A percentile compares a stretch with the other conserved stretches of the same genome.
Evolutionary conservation across 2,888 invertebrate genomes (phyloP).

Genomic region (Erynnis tages): DNA sequence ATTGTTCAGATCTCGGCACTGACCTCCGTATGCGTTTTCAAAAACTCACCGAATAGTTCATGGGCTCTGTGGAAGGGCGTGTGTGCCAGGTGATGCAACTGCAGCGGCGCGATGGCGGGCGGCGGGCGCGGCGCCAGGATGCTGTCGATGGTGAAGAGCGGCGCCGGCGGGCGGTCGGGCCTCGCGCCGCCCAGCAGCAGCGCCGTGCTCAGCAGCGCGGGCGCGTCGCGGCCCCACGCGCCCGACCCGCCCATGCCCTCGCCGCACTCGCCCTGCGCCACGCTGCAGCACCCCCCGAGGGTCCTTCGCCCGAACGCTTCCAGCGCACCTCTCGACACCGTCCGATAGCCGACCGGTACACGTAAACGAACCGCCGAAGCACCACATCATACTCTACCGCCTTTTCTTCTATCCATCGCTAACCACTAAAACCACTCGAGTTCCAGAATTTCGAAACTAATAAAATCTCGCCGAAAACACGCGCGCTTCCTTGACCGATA

Average conservation of each 20-base stretch:
- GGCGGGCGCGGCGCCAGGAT: slow-evolving; percentile 88
- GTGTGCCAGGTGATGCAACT: slow-evolving; percentile 82
- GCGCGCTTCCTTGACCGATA: background rate
- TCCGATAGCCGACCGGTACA: too few relatives aligned
- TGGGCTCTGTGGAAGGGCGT: slow-evolving; percentile 86
- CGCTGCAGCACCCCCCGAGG: slow-evolving; percentile 41
- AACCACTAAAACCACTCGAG: slow-evolving; percentile 25
- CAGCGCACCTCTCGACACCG: slow-evolving; percentile 4
- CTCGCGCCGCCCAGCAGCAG: slow-evolving; percentile 74
- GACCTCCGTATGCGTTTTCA: too few relatives aligned
- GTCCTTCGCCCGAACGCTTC: slow-evolving; percentile 6
- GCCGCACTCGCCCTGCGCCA: slow-evolving; percentile 47
- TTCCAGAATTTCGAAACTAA: background rate
- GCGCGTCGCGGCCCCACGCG: slow-evolving; percentile 68
- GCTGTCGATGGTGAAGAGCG: slow-evolving; percentile 92
- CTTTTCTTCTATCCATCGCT: slow-evolving; percentile 35
- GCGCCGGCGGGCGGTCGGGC: slow-evolving; percentile 75
- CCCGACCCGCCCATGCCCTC: slow-evolving; percentile 64
- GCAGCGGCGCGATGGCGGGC: slow-evolving; percentile 81
- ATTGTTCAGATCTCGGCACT: too few relatives aligned
- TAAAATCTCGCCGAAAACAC: background rate
- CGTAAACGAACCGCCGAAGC: too few relatives aligned
- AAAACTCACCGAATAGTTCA: slow-evolving; percentile 90
- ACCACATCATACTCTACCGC: slow-evolving; percentile 35
- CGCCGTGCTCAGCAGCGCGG: slow-evolving; percentile 75